A percentile compares a stretch with the other conserved stretches of the same genome.
Conservation (phyloP, 2,888 invertebrate genomes). For the Anorthoa munda region DNA sequence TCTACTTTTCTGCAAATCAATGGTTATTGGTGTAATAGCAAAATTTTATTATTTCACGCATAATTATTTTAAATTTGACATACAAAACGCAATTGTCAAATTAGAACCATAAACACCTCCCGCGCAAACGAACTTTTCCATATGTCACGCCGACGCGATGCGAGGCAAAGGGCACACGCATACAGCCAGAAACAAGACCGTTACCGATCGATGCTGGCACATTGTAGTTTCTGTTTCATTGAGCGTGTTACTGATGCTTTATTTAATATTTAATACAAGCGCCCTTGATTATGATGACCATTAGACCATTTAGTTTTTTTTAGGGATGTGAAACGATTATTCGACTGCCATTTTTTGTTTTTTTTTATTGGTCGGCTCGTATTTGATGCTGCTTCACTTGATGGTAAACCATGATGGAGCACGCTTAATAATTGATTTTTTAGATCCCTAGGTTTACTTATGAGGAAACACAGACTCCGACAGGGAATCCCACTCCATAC, state of each 20-base stretch:
- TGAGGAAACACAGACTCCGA: too few species aligned
- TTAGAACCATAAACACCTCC: slow-evolving; percentile 40
- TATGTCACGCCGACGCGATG: slow-evolving; percentile 33
- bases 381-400: too few species aligned
- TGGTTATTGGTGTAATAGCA: too few species aligned
- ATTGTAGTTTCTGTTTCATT: slow-evolving; percentile 49
- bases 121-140: slow-evolving; percentile 56
- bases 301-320: background rate
- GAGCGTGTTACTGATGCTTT: slow-evolving; percentile 34
- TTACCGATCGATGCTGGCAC: slow-evolving; percentile 66
- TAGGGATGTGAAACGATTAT: slow-evolving; percentile 12
- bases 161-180: slow-evolving; percentile 46
- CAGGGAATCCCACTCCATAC: too few species aligned
- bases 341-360: background rate
- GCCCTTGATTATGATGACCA: slow-evolving; percentile 8
- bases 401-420: too few species aligned
- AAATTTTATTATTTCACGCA: too few species aligned
- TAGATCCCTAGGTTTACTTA: too few species aligned
- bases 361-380: background rate
- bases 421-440: too few species aligned
- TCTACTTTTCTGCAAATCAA: too few species aligned
- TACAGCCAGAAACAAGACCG: slow-evolving; percentile 52
- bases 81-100: background rate
- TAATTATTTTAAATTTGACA: background rate
- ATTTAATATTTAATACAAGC: slow-evolving; percentile 1